Conservation (phyloP, 2,888 invertebrate species). For the Hyposoter dolosus region DNA sequence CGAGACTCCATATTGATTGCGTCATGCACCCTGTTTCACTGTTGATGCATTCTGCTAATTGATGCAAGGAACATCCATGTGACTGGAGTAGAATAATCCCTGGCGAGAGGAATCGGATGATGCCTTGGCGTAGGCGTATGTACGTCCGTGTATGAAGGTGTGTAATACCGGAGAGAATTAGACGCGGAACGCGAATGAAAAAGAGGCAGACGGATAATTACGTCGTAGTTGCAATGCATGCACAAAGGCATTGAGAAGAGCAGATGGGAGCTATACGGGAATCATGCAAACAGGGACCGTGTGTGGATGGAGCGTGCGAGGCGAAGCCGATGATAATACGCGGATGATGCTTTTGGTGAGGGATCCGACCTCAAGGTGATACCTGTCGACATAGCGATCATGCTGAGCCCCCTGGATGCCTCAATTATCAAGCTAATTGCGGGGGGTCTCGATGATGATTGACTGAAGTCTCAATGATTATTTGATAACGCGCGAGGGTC, state of each 20-base stretch:
- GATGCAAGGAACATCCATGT: slow-evolving; percentile 44
- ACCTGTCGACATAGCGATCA: slow-evolving; percentile 55
- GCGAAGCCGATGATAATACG: slow-evolving; percentile 46
- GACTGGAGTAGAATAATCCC: slow-evolving; percentile 39
- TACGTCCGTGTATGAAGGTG: not conserved
- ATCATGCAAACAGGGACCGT: not conserved
- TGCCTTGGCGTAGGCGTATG: not conserved
- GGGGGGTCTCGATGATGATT: slow-evolving; percentile 35
- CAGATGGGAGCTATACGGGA: not conserved
- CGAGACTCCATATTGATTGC: not conserved
- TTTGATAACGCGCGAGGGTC: not conserved
- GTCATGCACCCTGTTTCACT: slow-evolving; percentile 45
- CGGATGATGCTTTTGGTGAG: slow-evolving; percentile 44
- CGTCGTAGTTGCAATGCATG: not conserved
- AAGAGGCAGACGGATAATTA: slow-evolving; percentile 20
- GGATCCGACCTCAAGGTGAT: slow-evolving; percentile 48
- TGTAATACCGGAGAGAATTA: slow-evolving; percentile 43
- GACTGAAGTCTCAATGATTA: slow-evolving; percentile 51
- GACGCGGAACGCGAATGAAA: slow-evolving; percentile 41
- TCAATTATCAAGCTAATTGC: slow-evolving; percentile 60
- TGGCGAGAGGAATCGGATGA: not conserved
- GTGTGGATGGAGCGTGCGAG: slow-evolving; percentile 18
- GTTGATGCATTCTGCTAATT: slow-evolving; percentile 58
- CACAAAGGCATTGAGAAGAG: slow-evolving; percentile 1
- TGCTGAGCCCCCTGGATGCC: slow-evolving; percentile 46